A percentile compares a stretch with the other conserved stretches of the same genome.
Conservation (phyloP, 2,113 vertebrate genomes). For the Paratilapia polleni region DNA sequence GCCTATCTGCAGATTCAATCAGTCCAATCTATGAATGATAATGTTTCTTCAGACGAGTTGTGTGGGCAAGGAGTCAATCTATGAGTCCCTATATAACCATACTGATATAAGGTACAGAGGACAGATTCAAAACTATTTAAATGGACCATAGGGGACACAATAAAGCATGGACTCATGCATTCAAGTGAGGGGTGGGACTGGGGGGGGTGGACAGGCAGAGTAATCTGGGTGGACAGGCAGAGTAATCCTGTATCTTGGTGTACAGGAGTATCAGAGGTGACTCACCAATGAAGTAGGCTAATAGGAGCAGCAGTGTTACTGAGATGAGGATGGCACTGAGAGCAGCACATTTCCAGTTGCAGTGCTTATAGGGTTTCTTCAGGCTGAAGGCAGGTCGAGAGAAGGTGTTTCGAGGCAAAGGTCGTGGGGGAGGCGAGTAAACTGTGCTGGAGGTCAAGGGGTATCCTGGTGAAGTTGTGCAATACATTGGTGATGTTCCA, state of each 20-base stretch:
- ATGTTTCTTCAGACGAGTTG: conserved; percentile 63
- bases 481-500: conserved; percentile 97
- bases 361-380: conserved; percentile 98
- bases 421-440: conserved; percentile 96
- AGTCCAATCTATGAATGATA: conserved; percentile 65
- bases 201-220: not conserved
- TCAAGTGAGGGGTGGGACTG: conserved; percentile 2
- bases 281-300: conserved; percentile 99
- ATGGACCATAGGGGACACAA: conserved; percentile 31
- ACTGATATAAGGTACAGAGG: conserved; percentile 6
- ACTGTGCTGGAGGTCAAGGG: conserved; percentile 99
- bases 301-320: conserved; percentile 90
- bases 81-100: conserved; percentile 38
- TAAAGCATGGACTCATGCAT: conserved; percentile 16
- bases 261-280: conserved; percentile 32
- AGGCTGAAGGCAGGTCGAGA: conserved; percentile 95
- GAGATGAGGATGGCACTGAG: conserved; percentile 96
- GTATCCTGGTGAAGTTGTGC: conserved; percentile 95
- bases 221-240: not conserved
- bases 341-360: conserved; percentile 98
- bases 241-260: not conserved
- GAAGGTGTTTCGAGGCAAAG: conserved; percentile 95
- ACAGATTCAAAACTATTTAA: conserved; percentile 51
- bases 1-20: conserved; percentile 52
- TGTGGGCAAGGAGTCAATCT: conserved; percentile 58